A percentile compares a stretch with the other conserved stretches of the same genome.
phyloP scores from a whole-genome alignment of 2,797 vertebrate species.

The Halcyon badia region DNA sequence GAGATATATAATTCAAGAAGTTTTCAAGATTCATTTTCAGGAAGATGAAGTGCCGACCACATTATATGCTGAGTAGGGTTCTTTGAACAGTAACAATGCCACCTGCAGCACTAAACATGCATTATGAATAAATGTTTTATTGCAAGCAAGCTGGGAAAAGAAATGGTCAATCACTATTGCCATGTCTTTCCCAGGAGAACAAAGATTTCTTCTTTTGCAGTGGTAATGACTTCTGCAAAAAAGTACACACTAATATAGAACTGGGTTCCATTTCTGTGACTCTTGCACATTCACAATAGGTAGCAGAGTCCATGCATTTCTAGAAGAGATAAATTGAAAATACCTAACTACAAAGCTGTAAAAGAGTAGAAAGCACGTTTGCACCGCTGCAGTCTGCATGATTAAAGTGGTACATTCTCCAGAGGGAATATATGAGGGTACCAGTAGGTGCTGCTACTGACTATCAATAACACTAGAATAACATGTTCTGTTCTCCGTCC shows the following conservation, averaged over 20 bases:
- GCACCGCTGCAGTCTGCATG: not conserved
- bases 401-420: not conserved
- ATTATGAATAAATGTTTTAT: constrained; percentile 69
- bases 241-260: not conserved
- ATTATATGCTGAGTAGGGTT: constrained; percentile 63
- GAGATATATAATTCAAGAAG: constrained; percentile 75
- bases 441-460: not conserved
- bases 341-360: not conserved
- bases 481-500: not conserved
- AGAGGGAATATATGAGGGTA: constrained; percentile 9
- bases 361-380: not conserved
- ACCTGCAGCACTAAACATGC: constrained; percentile 70
- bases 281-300: not conserved
- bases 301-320: not conserved
- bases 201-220: constrained; percentile 26
- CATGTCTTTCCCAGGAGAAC: constrained; percentile 16
- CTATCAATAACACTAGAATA: not conserved
- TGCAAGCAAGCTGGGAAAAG: not conserved
- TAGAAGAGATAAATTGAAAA: not conserved
- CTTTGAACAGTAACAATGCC: constrained; percentile 75
- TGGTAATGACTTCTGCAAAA: not conserved
- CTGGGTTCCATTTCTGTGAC: not conserved
- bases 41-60: constrained; percentile 50
- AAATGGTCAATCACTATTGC: constrained; percentile 24
- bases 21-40: constrained; percentile 73